These are phyloP conservation scores for Actinopyga echinites DNA, from an alignment of 53 echinoderm and acorn worm species.

Conservation along the genomic window DNA sequence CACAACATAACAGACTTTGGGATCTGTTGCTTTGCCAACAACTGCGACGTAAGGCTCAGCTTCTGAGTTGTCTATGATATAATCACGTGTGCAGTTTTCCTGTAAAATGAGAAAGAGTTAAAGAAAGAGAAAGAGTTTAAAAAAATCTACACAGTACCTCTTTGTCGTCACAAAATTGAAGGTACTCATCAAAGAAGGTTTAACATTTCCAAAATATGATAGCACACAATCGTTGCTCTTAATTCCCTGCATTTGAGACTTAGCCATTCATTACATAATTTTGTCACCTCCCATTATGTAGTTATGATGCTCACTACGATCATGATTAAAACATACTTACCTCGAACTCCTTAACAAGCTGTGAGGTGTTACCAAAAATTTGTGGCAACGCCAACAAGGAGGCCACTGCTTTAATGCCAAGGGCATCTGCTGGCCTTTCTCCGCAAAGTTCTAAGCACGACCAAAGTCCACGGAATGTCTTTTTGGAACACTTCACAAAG, in stretches of 20 bases:
- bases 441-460: not conserved
- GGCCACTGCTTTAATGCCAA: not conserved
- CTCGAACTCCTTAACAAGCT: not conserved
- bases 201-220: no score
- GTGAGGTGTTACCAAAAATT: not conserved
- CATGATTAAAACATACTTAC: not conserved
- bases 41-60: not conserved
- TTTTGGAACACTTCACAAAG: constrained; percentile 5
- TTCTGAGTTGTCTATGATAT: not conserved
- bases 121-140: no score
- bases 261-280: no score
- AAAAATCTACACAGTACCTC: no score
- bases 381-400: not conserved
- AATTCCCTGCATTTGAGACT: no score
- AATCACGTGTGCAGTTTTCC: not conserved
- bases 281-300: no score
- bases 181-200: no score
- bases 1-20: not conserved
- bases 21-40: not conserved
- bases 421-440: not conserved
- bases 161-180: no score
- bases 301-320: no score
- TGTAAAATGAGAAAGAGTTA: not conserved
- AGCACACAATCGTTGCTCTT: no score
- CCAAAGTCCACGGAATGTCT: not conserved